These are phyloP conservation scores for Shinisaurus crocodilurus DNA, from an alignment of 2,113 vertebrate species.

Conservation along the genomic window DNA sequence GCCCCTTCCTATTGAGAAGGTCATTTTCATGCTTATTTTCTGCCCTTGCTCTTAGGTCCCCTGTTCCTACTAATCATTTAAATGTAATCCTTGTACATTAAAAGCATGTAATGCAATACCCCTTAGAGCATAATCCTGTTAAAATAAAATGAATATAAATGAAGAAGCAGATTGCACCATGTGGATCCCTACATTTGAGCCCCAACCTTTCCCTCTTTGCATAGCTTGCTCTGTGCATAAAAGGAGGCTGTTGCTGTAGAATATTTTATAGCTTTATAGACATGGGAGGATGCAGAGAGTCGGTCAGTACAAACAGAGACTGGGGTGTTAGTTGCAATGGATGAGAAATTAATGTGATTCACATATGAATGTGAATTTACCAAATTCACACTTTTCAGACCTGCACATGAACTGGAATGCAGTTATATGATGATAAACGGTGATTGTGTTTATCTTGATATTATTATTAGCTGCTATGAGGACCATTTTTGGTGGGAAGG, in stretches of 20 bases:
- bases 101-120: not conserved
- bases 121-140: conserved; percentile 7
- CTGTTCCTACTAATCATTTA: not conserved
- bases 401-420: no score
- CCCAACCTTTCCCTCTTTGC: not conserved
- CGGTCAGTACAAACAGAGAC: not conserved
- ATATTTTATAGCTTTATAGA: not conserved
- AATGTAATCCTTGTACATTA: conserved; percentile 17
- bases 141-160: conserved; percentile 13
- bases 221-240: not conserved
- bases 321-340: not conserved
- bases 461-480: no score
- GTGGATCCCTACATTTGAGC: not conserved
- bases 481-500: no score
- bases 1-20: not conserved
- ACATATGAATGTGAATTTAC: not conserved
- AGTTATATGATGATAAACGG: no score
- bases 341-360: no score
- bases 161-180: not conserved
- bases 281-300: not conserved
- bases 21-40: conserved; percentile 7
- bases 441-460: no score
- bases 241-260: not conserved
- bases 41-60: not conserved
- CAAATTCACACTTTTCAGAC: not conserved